Evolutionary conservation across 2,888 invertebrate species (phyloP).

Genomic region (Ormyrus labotus): DNA sequence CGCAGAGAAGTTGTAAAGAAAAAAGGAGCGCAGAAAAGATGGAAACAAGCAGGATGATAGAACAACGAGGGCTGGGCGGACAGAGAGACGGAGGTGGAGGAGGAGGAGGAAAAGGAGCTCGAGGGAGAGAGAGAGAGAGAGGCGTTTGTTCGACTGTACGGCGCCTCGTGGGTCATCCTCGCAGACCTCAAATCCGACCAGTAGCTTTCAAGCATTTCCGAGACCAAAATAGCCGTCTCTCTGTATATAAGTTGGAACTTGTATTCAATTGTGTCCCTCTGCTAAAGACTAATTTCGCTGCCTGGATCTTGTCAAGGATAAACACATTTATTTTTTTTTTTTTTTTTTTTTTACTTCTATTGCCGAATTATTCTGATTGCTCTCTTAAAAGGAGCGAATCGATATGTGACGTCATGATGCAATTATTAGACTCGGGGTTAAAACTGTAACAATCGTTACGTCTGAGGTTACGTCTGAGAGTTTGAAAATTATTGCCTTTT

Average conservation of each 20-base stretch:
- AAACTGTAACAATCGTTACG: no score
- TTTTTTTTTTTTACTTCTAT: no score
- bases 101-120: background rate
- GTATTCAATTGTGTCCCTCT: conserved; percentile 5
- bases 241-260: background rate
- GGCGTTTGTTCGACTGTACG: conserved; percentile 53
- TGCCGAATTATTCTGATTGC: no score
- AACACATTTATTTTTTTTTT: no score
- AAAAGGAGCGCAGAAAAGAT: conserved; percentile 28
- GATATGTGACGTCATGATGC: no score
- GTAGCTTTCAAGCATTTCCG: conserved; percentile 32
- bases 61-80: conserved; percentile 52
- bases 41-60: conserved; percentile 49
- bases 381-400: no score
- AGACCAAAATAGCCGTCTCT: conserved; percentile 4
- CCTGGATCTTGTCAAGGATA: background rate
- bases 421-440: no score
- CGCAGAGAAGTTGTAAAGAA: conserved; percentile 32
- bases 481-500: no score
- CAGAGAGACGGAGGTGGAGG: conserved; percentile 23
- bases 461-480: no score
- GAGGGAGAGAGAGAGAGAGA: conserved; percentile 3
- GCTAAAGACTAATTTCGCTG: background rate
- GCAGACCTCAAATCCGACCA: conserved; percentile 48
- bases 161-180: conserved; percentile 57